Conservation (phyloP, 1,140 invertebrate species). For the Trichomalopsis sarcophagae region DNA sequence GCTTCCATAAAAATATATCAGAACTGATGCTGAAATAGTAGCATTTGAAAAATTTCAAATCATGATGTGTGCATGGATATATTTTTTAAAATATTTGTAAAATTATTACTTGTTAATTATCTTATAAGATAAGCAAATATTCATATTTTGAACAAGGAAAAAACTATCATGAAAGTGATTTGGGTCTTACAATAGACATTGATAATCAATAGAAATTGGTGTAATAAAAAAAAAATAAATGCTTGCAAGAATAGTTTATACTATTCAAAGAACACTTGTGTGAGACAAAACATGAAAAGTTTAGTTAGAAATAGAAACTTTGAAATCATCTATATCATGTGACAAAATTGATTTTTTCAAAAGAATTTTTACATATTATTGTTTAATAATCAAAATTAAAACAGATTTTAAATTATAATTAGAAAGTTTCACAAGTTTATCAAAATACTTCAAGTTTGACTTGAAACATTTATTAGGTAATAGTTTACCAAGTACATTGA, state of each 20-base stretch:
- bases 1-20: too few species aligned
- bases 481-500: conserved; percentile 4
- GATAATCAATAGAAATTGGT: background rate
- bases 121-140: background rate
- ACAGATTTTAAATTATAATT: background rate
- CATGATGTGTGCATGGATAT: background rate
- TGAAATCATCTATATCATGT: too few species aligned
- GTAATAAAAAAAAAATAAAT: background rate
- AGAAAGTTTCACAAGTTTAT: background rate
- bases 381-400: background rate
- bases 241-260: background rate
- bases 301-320: background rate
- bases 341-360: background rate
- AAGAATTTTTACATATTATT: background rate
- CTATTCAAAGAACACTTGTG: background rate
- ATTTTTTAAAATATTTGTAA: background rate
- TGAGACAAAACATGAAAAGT: background rate
- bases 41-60: too few species aligned
- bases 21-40: too few species aligned
- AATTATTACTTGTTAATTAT: background rate
- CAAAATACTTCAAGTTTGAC: background rate
- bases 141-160: background rate
- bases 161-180: too few species aligned
- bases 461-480: conserved; percentile 1
- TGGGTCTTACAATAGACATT: too few species aligned